These are phyloP conservation scores for Nephrotoma guestfalica DNA, from an alignment of 2,888 invertebrate genomes.

Conservation along the genomic window DNA sequence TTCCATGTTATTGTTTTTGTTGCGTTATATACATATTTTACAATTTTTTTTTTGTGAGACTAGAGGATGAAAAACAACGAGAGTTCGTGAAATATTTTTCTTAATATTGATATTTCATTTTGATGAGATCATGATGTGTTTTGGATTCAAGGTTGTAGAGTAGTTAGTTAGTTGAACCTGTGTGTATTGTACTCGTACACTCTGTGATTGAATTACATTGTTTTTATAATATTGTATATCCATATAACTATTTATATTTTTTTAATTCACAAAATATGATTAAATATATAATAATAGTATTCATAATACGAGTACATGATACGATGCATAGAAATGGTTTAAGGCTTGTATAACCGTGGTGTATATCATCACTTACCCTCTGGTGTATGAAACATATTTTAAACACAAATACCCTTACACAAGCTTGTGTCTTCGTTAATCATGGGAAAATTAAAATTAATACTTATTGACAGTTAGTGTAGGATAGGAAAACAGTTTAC, in stretches of 20 bases:
- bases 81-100: neutral
- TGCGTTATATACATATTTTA: neutral
- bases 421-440: neutral
- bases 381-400: neutral
- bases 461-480: neutral
- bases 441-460: neutral
- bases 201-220: neutral
- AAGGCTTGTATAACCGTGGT: neutral
- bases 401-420: neutral
- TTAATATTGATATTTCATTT: neutral
- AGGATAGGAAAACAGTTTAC: neutral
- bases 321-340: neutral
- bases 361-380: neutral
- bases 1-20: neutral
- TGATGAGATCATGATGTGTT: neutral
- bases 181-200: neutral
- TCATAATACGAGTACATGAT: neutral
- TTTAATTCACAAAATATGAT: neutral
- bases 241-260: neutral
- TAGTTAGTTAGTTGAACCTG: neutral
- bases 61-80: neutral
- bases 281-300: neutral
- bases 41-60: neutral
- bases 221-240: neutral
- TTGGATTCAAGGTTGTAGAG: neutral